A percentile compares a stretch with the other conserved stretches of the same genome.
Conservation (phyloP, 2,113 vertebrate genomes). For the Paradoxurus hermaphroditus region DNA sequence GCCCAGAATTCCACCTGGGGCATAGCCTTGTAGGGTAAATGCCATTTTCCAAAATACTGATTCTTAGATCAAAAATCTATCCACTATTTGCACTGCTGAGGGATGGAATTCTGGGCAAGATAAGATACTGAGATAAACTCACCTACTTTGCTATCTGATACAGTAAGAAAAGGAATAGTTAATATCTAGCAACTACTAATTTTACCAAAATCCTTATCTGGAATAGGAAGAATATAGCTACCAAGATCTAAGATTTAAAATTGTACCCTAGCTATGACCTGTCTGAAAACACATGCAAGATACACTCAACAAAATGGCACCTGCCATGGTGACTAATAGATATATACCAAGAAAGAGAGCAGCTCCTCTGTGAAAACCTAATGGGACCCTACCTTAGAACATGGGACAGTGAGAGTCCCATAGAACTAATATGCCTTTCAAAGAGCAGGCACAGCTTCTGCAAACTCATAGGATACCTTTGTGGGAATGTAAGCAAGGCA, state of each 20-base stretch:
- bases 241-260: constrained; percentile 8
- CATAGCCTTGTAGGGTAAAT: not conserved
- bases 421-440: not conserved
- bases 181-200: not conserved
- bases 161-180: not conserved
- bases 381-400: not conserved
- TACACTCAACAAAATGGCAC: not conserved
- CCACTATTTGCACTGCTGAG: not conserved
- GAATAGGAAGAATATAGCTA: not conserved
- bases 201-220: not conserved
- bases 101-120: not conserved
- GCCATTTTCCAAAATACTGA: not conserved
- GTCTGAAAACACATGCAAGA: not conserved
- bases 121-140: not conserved
- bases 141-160: not conserved
- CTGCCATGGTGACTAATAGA: not conserved
- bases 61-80: not conserved
- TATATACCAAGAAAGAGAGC: too few relatives aligned
- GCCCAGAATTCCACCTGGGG: not conserved
- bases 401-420: not conserved
- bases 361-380: not conserved
- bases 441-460: not conserved
- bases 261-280: not conserved
- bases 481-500: fast-evolving
- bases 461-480: not conserved